Conservation (phyloP, 2,113 vertebrate species). For the Lota lota region DNA sequence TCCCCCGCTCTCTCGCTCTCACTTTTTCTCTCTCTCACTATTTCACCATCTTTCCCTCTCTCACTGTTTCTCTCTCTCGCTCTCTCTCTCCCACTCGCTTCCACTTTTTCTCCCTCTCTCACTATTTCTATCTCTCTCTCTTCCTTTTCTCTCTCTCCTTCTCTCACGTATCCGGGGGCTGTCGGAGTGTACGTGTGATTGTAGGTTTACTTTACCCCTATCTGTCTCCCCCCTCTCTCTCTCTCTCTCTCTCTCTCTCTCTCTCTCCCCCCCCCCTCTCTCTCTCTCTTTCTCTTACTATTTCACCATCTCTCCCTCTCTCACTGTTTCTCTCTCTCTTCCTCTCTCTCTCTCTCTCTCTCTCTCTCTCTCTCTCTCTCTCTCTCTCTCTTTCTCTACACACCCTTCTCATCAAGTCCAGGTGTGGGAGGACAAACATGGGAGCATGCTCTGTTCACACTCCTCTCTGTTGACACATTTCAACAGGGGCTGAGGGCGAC, state of each 20-base stretch:
- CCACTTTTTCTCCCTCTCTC: too few species aligned
- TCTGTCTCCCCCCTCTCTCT: too few species aligned
- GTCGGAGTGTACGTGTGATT: too few species aligned
- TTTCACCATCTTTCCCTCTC: not conserved
- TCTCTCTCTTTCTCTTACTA: not conserved
- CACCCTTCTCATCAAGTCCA: constrained; percentile 18
- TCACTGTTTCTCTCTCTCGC: constrained; percentile 3
- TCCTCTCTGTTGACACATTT: constrained; percentile 46
- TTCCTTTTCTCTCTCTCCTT: constrained; percentile 3
- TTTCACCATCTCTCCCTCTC: not conserved
- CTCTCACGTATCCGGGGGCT: not conserved
- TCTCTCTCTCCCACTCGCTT: not conserved
- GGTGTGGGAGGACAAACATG: constrained; percentile 43
- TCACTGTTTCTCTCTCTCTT: not conserved
- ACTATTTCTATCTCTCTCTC: not conserved
- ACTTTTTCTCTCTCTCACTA: not conserved
- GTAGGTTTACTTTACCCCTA: not conserved
- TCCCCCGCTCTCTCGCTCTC: too few species aligned
- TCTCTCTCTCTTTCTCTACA: too few species aligned
- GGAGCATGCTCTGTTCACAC: constrained; percentile 26
- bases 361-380: constrained; percentile 2
- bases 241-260: too few species aligned
- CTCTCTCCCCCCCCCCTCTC: too few species aligned
- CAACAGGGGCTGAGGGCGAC: constrained; percentile 14
- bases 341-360: not conserved